Percentiles rank a stretch among this genome's conserved stretches.
Evolutionary conservation across 1,140 invertebrate genomes (phyloP).

Genomic region (Drosophila parvula): DNA sequence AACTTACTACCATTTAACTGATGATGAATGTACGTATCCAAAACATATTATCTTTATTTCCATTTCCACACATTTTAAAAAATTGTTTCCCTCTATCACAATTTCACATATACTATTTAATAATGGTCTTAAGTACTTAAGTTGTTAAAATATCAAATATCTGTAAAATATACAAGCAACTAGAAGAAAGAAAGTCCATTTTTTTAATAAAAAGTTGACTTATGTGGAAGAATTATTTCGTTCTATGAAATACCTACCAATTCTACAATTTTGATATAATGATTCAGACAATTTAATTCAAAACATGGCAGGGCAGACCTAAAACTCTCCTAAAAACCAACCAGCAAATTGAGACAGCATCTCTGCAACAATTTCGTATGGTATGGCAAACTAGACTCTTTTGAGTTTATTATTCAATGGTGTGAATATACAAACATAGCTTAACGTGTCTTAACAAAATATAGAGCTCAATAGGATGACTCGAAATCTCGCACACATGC

Average conservation of each 20-base stretch:
- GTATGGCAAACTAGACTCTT: too few relatives aligned
- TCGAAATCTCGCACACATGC: constrained; percentile 33
- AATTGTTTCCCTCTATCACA: too few relatives aligned
- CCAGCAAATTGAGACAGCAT: constrained; percentile 1
- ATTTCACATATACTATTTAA: too few relatives aligned
- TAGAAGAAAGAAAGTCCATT: too few relatives aligned
- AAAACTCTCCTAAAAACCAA: not conserved
- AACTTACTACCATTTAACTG: constrained; percentile 81
- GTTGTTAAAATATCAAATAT: too few relatives aligned
- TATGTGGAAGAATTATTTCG: too few relatives aligned
- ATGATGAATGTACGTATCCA: constrained; percentile 82
- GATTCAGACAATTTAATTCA: not conserved
- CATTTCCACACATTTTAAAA: not conserved
- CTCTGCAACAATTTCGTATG: not conserved
- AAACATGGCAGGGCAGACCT: too few relatives aligned
- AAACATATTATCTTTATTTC: not conserved
- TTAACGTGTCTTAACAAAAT: constrained; percentile 1
- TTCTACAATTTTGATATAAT: too few relatives aligned
- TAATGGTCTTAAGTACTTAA: too few relatives aligned
- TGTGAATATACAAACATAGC: constrained; percentile 48
- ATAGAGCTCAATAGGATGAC: constrained; percentile 21
- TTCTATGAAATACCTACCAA: too few relatives aligned
- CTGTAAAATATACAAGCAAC: too few relatives aligned
- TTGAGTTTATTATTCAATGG: constrained; percentile 14
- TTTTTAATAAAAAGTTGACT: too few relatives aligned